Evolutionary conservation across 1,140 invertebrate species (phyloP).

Genomic region (Conopomorpha cramerella): DNA sequence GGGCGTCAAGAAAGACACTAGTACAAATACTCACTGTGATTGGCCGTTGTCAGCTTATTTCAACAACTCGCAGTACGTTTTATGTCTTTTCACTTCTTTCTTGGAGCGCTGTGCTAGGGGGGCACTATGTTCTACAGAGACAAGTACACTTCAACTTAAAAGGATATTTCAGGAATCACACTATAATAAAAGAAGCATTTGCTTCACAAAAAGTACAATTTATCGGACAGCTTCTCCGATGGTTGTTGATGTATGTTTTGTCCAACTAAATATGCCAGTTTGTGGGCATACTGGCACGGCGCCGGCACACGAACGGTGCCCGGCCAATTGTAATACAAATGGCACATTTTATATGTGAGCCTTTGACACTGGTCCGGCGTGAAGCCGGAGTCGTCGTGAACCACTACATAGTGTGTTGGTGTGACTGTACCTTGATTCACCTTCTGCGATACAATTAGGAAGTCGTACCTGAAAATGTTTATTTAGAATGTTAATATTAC

Average conservation of each 20-base stretch:
- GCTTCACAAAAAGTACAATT: constrained; percentile 68
- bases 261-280: constrained; percentile 79
- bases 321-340: constrained; percentile 95
- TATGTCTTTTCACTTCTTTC: too few species aligned
- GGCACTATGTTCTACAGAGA: too few species aligned
- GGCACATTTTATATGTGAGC: constrained; percentile 87
- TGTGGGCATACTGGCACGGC: constrained; percentile 88
- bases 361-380: constrained; percentile 83
- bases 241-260: constrained; percentile 69
- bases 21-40: too few species aligned
- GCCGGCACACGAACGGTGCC: constrained; percentile 91
- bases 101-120: too few species aligned
- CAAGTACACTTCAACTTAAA: too few species aligned
- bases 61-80: too few species aligned
- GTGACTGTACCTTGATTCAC: constrained; percentile 82
- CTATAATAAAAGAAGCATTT: too few species aligned
- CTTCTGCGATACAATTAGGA: constrained; percentile 86
- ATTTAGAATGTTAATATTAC: too few species aligned
- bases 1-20: too few species aligned
- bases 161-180: too few species aligned
- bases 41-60: too few species aligned
- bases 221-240: constrained; percentile 58
- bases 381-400: constrained; percentile 73
- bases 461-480: constrained; percentile 78
- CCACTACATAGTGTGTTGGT: constrained; percentile 89